A percentile compares a stretch with the other conserved stretches of the same genome.
Evolutionary conservation across 2,888 invertebrate genomes (phyloP).

Genomic region (Nomada hirtipes): DNA sequence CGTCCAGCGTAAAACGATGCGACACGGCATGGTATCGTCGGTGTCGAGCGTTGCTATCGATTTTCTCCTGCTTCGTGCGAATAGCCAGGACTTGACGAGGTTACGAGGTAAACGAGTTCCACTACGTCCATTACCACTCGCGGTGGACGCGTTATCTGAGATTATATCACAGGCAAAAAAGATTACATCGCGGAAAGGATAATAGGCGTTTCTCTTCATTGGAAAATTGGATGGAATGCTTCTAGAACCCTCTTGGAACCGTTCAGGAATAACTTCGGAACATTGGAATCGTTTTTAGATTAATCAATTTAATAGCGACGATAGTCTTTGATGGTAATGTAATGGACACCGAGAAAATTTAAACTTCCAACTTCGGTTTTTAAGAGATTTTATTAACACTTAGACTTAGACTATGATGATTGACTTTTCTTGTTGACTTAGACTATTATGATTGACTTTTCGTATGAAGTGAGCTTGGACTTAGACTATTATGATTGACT

Average conservation of each 20-base stretch:
- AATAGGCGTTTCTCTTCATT: conserved; percentile 46
- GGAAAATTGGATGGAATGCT: conserved; percentile 59
- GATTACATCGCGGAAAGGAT: conserved; percentile 55
- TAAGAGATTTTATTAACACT: too few species aligned
- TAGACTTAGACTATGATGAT: too few species aligned
- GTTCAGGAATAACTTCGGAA: conserved; percentile 26
- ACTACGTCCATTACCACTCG: conserved; percentile 31
- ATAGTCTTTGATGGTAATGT: conserved; percentile 15
- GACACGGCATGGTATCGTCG: conserved; percentile 32
- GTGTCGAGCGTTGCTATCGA: conserved; percentile 48
- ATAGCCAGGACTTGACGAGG: conserved; percentile 48
- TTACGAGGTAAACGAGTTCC: conserved; percentile 63
- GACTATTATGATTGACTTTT: too few species aligned
- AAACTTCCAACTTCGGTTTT: too few species aligned
- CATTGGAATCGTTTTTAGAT: conserved; percentile 53
- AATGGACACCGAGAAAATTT: too few species aligned
- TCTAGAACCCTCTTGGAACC: conserved; percentile 37
- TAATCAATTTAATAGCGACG: conserved; percentile 53
- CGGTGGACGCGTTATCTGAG: conserved; percentile 47
- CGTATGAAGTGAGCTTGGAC: too few species aligned
- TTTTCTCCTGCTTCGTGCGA: conserved; percentile 42
- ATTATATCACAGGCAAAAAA: conserved; percentile 65
- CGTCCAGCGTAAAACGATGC: conserved; percentile 16
- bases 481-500: too few species aligned
- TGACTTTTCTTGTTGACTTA: too few species aligned